Percentiles rank a stretch among this genome's conserved stretches.
Conservation (phyloP, 2,888 invertebrate species). For the Cerastis leucographa region DNA sequence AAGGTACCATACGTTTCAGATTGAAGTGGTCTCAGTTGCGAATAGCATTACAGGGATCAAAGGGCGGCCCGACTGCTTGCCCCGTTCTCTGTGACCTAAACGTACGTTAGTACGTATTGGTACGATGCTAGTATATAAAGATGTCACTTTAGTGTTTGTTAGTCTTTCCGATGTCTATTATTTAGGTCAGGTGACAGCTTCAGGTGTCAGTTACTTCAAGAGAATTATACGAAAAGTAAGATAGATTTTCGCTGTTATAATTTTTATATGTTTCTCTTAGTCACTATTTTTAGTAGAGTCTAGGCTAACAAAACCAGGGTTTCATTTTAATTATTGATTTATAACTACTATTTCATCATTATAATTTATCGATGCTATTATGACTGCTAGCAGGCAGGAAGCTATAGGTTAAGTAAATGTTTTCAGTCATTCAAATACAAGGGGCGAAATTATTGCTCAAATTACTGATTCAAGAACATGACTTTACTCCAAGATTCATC, state of each 20-base stretch:
- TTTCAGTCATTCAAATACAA: background rate
- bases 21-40: slow-evolving; percentile 30
- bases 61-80: background rate
- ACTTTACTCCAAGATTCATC: slow-evolving; percentile 1
- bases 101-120: too few species aligned
- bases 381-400: background rate
- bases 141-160: background rate
- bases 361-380: background rate
- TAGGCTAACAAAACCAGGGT: background rate
- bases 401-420: background rate
- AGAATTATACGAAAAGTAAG: background rate
- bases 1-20: slow-evolving; percentile 7
- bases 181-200: too few species aligned
- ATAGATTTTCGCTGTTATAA: background rate
- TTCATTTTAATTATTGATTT: background rate
- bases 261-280: background rate
- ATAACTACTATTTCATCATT: background rate
- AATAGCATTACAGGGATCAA: slow-evolving; percentile 29
- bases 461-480: background rate
- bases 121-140: background rate
- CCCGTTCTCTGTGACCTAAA: background rate
- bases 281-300: background rate
- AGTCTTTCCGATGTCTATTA: background rate
- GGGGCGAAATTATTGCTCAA: background rate
- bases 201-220: background rate